Evolutionary conservation across 1,140 invertebrate genomes (phyloP).

Genomic region (Dendrolimus punctatus): DNA sequence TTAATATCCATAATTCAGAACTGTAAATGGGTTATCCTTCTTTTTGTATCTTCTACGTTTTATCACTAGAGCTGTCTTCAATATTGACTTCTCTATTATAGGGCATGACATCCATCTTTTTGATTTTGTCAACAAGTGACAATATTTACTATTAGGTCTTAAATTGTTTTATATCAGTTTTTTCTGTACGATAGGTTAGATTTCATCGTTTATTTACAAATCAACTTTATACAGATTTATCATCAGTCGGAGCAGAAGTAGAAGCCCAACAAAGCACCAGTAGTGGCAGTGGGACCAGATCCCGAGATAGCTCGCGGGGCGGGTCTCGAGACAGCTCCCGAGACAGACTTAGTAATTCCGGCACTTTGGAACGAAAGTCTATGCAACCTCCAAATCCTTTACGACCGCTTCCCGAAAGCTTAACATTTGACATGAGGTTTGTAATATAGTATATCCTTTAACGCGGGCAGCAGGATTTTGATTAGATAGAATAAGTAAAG

Average conservation of each 20-base stretch:
- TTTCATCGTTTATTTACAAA: constrained; percentile 3
- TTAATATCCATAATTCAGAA: too few relatives aligned
- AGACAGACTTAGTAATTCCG: constrained; percentile 61
- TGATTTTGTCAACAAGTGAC: background rate
- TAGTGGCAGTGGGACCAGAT: constrained; percentile 25
- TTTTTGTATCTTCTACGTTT: constrained; percentile 1
- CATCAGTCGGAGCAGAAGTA: constrained; percentile 79
- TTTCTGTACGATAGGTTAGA: background rate
- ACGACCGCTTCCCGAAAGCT: constrained; percentile 85
- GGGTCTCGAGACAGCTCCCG: constrained; percentile 64
- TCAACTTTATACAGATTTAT: constrained; percentile 76
- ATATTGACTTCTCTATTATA: too few relatives aligned
- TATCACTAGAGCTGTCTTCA: too few relatives aligned
- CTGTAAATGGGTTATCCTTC: background rate
- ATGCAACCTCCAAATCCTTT: constrained; percentile 66
- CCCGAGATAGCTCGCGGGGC: constrained; percentile 63
- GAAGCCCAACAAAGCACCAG: constrained; percentile 65
- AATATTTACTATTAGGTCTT: background rate
- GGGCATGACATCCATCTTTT: too few relatives aligned
- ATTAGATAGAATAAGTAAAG: too few relatives aligned
- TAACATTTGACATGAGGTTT: constrained; percentile 92
- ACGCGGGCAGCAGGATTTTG: too few relatives aligned
- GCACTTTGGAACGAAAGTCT: constrained; percentile 60
- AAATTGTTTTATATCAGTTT: too few relatives aligned
- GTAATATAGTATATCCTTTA: background rate